These are phyloP conservation scores for Dysidea cf. avara DNA, from an alignment of 37 sponge, comb jelly and placozoan species.

Conservation along the genomic window DNA sequence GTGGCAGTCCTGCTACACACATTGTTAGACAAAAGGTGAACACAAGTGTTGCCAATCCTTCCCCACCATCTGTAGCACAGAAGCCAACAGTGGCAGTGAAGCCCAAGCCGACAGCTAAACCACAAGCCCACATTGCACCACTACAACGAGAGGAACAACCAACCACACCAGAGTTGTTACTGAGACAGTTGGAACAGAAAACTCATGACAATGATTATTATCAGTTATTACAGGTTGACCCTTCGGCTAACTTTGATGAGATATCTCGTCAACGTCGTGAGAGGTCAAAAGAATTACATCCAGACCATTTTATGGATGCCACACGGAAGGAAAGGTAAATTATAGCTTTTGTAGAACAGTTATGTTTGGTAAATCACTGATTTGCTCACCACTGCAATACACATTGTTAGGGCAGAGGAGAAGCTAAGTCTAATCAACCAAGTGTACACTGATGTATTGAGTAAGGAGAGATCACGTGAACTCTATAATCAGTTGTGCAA, in stretches of 20 bases:
- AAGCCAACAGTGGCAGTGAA: neutral
- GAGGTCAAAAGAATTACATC: conserved; percentile 69
- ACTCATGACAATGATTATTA: conserved; percentile 79
- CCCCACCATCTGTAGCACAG: neutral
- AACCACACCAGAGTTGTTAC: neutral
- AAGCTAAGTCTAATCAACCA: conserved; percentile 72
- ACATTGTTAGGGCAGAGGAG: conserved; percentile 57
- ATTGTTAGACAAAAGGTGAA: too few relatives aligned
- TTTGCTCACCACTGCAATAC: too few relatives aligned
- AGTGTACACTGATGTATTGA: conserved; percentile 79
- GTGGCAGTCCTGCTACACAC: too few relatives aligned
- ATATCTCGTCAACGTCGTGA: conserved; percentile 67
- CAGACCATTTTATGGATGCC: conserved; percentile 76
- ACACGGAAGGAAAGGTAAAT: conserved; percentile 33
- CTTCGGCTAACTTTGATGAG: conserved; percentile 48
- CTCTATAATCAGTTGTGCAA: conserved; percentile 73
- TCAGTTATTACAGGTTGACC: conserved; percentile 56
- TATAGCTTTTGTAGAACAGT: too few relatives aligned
- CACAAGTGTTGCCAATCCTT: too few relatives aligned
- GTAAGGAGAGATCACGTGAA: conserved; percentile 33
- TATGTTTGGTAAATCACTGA: too few relatives aligned
- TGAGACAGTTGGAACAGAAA: conserved; percentile 12
- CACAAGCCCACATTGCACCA: neutral
- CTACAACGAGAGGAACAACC: neutral
- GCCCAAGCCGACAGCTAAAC: conserved; percentile 5